phyloP scores from a whole-genome alignment of 2,113 vertebrate species.

The Antechinus flavipes region DNA sequence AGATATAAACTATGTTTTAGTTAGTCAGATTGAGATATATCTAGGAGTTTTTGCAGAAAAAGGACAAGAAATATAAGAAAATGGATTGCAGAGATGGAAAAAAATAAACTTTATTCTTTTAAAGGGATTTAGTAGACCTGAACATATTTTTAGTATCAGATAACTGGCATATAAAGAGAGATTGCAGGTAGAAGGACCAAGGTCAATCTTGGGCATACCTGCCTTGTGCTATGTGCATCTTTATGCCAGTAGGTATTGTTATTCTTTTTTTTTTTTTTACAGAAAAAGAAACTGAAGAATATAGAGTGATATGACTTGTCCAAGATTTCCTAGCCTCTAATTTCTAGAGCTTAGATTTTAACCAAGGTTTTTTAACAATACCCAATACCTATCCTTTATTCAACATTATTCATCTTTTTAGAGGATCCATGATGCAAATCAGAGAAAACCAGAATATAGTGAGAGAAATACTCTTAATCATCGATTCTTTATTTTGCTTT shows the following conservation, averaged over 20 bases:
- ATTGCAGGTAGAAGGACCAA: background rate
- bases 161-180: background rate
- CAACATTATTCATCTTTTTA: background rate
- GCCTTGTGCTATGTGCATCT: background rate
- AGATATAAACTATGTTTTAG: background rate
- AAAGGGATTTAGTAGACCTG: background rate
- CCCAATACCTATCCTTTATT: background rate
- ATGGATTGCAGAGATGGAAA: background rate
- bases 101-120: background rate
- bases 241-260: background rate
- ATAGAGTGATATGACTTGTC: background rate
- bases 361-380: background rate
- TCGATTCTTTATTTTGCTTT: background rate
- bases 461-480: background rate
- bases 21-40: background rate
- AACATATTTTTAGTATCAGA: background rate
- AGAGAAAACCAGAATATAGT: background rate
- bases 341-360: background rate
- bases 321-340: background rate
- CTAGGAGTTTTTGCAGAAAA: background rate
- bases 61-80: background rate
- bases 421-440: background rate
- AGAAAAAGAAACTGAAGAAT: background rate
- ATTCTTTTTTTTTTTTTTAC: background rate
- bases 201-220: background rate